Evolutionary conservation across 1,140 invertebrate genomes (phyloP).

Genomic region (Diorhabda carinulata): DNA sequence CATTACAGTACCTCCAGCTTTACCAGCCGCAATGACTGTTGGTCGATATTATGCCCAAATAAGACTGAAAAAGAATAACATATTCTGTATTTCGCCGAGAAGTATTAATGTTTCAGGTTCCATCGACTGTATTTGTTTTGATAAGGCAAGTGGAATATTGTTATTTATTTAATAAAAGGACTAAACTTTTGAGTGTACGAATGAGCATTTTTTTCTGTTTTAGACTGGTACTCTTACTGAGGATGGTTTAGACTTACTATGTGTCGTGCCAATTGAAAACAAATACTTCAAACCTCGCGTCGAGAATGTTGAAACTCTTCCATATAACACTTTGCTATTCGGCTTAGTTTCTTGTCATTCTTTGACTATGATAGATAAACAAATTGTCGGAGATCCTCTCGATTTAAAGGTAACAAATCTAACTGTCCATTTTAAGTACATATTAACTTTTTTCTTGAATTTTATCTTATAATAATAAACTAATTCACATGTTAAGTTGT

Average conservation of each 20-base stretch:
- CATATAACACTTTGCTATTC: conserved; percentile 58
- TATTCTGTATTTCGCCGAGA: conserved; percentile 91
- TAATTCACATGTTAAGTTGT: too few species aligned
- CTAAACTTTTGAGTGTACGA: background rate
- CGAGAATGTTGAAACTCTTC: conserved; percentile 53
- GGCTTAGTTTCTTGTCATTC: conserved; percentile 88
- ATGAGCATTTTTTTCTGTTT: conserved; percentile 25
- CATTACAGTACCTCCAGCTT: conserved; percentile 87
- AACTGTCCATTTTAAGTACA: too few species aligned
- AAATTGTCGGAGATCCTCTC: conserved; percentile 85
- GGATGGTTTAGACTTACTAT: conserved; percentile 84
- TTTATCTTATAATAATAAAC: too few species aligned
- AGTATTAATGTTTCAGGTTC: conserved; percentile 94
- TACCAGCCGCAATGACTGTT: conserved; percentile 93
- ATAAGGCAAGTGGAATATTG: conserved; percentile 67
- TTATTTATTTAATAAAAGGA: background rate
- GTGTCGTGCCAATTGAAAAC: conserved; percentile 62
- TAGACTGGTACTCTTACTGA: conserved; percentile 88
- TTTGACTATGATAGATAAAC: conserved; percentile 77
- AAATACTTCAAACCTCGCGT: conserved; percentile 56
- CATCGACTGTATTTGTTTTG: conserved; percentile 94
- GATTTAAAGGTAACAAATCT: conserved; percentile 72
- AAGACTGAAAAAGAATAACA: conserved; percentile 71
- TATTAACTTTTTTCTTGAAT: too few species aligned
- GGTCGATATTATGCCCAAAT: conserved; percentile 88